These are phyloP conservation scores for Bombus haemorrhoidalis DNA, from an alignment of 1,140 invertebrate genomes.

Conservation along the genomic window DNA sequence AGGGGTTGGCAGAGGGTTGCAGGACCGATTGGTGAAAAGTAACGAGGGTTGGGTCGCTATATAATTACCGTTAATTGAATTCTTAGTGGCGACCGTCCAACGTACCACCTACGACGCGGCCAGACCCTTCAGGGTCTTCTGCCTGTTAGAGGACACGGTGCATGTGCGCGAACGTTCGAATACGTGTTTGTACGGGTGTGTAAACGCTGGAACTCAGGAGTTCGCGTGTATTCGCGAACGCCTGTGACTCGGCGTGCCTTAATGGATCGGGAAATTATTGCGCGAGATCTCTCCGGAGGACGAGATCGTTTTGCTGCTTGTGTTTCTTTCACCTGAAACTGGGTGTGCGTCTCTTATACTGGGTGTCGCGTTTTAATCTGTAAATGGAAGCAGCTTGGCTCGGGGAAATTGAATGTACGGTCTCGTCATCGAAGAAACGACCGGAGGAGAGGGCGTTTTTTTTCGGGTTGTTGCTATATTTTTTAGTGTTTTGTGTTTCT, in stretches of 20 bases:
- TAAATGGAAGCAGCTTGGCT: slow-evolving; percentile 28
- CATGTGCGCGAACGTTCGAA: neutral
- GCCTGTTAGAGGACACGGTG: slow-evolving; percentile 18
- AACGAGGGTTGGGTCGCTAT: slow-evolving; percentile 67
- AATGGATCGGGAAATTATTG: slow-evolving; percentile 70
- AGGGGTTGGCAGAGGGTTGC: slow-evolving; percentile 41
- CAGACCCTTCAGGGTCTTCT: slow-evolving; percentile 30
- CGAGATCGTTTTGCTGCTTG: slow-evolving; percentile 38
- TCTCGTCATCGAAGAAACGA: neutral
- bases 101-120: slow-evolving; percentile 43
- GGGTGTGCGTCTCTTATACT: slow-evolving; percentile 21
- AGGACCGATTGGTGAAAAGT: slow-evolving; percentile 52
- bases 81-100: slow-evolving; percentile 77
- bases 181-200: neutral
- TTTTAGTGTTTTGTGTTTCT: neutral
- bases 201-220: neutral
- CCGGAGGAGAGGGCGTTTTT: neutral
- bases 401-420: slow-evolving; percentile 13
- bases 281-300: slow-evolving; percentile 44
- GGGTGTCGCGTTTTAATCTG: slow-evolving; percentile 50
- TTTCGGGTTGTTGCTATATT: neutral
- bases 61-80: slow-evolving; percentile 81
- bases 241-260: slow-evolving; percentile 40
- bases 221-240: neutral
- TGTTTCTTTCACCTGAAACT: slow-evolving; percentile 39